Evolutionary conservation across 1,140 invertebrate species (phyloP).

Genomic region (Globodera ellingtonae): DNA sequence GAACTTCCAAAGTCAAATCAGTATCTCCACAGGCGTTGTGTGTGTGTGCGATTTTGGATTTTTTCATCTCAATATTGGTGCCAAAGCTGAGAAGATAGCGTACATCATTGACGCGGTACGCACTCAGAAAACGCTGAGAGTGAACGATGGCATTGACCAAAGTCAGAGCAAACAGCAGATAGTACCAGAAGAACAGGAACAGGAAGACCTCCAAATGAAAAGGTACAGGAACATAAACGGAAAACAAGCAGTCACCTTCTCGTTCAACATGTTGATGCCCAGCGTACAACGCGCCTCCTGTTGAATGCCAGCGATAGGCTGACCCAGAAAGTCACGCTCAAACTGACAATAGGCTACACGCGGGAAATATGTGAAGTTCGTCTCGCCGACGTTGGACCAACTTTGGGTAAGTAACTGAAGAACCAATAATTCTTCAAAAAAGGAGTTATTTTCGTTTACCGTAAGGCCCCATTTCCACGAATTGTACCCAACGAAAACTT

Average conservation of each 20-base stretch:
- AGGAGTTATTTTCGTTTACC: background rate
- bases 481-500: constrained; percentile 15
- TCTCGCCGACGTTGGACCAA: background rate
- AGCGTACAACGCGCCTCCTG: constrained; percentile 16
- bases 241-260: constrained; percentile 6
- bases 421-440: background rate
- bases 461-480: background rate
- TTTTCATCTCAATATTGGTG: background rate
- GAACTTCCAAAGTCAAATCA: background rate
- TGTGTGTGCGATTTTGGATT: background rate
- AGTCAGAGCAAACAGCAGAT: constrained; percentile 1
- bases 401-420: constrained; percentile 14
- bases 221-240: background rate
- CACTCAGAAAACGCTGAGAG: background rate
- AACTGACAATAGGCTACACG: constrained; percentile 21
- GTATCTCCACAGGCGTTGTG: background rate
- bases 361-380: constrained; percentile 9
- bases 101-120: background rate
- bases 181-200: constrained; percentile 18
- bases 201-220: constrained; percentile 12
- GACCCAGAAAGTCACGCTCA: constrained; percentile 21
- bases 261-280: constrained; percentile 20
- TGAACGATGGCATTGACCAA: background rate
- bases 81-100: background rate
- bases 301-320: background rate